phyloP scores from a whole-genome alignment of 2,113 vertebrate genomes.

The Suncus etruscus region DNA sequence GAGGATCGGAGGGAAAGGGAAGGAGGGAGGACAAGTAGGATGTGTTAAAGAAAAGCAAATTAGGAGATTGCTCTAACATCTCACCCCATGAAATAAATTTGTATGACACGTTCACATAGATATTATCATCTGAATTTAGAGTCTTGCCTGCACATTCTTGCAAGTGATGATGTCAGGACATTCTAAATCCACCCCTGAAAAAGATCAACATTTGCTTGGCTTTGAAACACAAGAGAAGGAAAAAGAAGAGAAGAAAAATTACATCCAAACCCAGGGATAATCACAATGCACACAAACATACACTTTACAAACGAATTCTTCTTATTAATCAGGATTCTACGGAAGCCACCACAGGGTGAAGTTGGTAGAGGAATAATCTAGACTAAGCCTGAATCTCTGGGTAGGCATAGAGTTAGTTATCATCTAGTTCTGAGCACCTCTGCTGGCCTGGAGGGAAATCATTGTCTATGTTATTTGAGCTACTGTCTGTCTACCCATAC shows the following conservation, averaged over 20 bases:
- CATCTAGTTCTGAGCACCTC: background rate
- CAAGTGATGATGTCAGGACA: background rate
- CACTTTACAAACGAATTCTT: background rate
- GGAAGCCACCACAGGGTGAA: no score
- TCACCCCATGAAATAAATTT: background rate
- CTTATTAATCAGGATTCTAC: constrained; percentile 14
- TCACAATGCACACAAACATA: background rate
- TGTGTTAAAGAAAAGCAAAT: constrained; percentile 11
- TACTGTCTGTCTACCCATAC: background rate
- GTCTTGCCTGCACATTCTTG: background rate
- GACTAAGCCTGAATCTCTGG: background rate
- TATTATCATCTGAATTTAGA: constrained; percentile 26
- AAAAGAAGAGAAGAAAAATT: constrained; percentile 23
- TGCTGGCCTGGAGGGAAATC: background rate
- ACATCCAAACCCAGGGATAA: constrained; percentile 16
- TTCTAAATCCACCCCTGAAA: background rate
- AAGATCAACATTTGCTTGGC: background rate
- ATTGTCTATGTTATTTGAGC: background rate
- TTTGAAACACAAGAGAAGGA: background rate
- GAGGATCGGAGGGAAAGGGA: no score
- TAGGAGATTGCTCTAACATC: background rate
- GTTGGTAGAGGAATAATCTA: background rate
- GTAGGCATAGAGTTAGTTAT: background rate
- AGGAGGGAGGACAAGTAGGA: background rate
- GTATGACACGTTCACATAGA: background rate